phyloP scores from a whole-genome alignment of 2,888 invertebrate genomes.

The Andricus quercusramuli region DNA sequence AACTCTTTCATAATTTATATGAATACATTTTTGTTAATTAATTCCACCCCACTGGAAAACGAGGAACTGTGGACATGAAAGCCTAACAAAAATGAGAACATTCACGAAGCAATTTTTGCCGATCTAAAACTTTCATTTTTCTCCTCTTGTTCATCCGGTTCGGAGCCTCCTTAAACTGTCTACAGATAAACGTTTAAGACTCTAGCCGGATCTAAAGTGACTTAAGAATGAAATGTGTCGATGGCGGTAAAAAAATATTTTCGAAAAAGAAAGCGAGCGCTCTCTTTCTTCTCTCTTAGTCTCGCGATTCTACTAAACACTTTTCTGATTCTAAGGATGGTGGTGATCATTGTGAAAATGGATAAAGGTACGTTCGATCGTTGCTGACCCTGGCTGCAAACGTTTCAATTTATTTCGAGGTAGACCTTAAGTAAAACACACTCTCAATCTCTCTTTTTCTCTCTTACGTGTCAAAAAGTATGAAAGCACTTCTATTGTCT shows the following conservation, averaged over 20 bases:
- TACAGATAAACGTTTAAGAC: conserved; percentile 54
- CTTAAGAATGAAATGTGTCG: conserved; percentile 31
- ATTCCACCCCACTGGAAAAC: conserved; percentile 3
- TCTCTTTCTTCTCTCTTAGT: conserved; percentile 48
- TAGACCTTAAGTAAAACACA: conserved; percentile 47
- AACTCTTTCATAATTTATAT: neutral
- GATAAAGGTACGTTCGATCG: conserved; percentile 45
- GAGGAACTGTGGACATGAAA: conserved; percentile 4
- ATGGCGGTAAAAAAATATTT: conserved; percentile 71
- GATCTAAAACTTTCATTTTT: conserved; percentile 7
- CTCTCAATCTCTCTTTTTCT: conserved; percentile 42
- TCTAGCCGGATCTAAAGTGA: conserved; percentile 63
- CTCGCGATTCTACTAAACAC: conserved; percentile 24
- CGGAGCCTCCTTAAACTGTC: conserved; percentile 57
- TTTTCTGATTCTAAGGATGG: conserved; percentile 28
- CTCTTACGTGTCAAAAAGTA: conserved; percentile 43
- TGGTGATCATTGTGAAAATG: conserved; percentile 38
- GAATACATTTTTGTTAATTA: neutral
- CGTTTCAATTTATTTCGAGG: conserved; percentile 61
- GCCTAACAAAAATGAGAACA: neutral
- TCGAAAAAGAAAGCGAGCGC: conserved; percentile 59
- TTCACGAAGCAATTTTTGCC: conserved; percentile 17
- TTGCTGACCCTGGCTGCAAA: conserved; percentile 61
- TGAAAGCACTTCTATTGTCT: conserved; percentile 54
- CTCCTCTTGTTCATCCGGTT: conserved; percentile 42